Conservation (phyloP, 2,113 vertebrate species). For the Periophthalmodon schlosseri region DNA sequence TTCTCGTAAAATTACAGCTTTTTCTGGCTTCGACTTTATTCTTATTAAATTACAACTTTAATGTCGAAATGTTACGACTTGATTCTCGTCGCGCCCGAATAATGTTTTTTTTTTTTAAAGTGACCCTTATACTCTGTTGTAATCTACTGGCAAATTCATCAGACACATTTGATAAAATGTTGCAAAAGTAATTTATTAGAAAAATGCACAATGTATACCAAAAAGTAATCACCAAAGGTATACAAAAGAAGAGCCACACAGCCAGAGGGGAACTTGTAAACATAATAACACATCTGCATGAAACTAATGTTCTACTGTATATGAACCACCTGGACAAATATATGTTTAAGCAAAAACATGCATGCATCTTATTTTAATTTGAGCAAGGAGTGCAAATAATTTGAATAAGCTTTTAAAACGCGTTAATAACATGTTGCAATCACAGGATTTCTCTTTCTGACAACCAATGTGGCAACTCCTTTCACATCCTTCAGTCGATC, state of each 20-base stretch:
- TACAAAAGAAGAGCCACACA: neutral
- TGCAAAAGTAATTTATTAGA: neutral
- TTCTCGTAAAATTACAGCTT: too few species aligned
- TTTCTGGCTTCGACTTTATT: too few species aligned
- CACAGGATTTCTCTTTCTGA: slow-evolving; percentile 31
- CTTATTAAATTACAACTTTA: too few species aligned
- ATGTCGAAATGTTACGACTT: too few species aligned
- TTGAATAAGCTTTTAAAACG: neutral
- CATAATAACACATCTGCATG: neutral
- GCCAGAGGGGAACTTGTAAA: neutral
- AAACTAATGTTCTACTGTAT: neutral
- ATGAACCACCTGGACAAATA: neutral
- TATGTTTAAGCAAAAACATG: neutral
- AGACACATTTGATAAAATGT: too few species aligned
- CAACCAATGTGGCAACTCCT: slow-evolving; percentile 70
- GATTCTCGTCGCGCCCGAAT: too few species aligned
- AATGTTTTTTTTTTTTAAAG: neutral
- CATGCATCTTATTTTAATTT: neutral
- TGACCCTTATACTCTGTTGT: too few species aligned
- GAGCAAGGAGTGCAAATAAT: neutral
- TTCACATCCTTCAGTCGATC: slow-evolving; percentile 77
- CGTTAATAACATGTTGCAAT: neutral
- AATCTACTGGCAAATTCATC: too few species aligned
- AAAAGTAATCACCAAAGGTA: neutral
- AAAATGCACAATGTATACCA: neutral